Evolutionary conservation across 1,140 invertebrate species (phyloP).

Genomic region (Drosophila littoralis): DNA sequence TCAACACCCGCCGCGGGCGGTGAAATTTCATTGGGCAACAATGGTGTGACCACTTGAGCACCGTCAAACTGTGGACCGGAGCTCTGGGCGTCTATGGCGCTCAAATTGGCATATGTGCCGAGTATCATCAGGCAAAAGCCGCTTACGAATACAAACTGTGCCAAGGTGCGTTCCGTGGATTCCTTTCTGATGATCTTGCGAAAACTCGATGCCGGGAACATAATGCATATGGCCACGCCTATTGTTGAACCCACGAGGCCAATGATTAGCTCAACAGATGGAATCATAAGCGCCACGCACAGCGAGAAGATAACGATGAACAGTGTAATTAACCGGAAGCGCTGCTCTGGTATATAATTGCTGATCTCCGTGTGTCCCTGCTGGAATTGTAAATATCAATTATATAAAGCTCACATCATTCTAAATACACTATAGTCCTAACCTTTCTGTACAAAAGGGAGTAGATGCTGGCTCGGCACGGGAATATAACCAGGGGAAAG

Average conservation of each 20-base stretch:
- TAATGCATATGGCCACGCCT: slow-evolving; percentile 96
- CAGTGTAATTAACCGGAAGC: slow-evolving; percentile 92
- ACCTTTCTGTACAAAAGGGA: slow-evolving; percentile 95
- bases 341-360: slow-evolving; percentile 89
- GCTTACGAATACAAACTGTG: slow-evolving; percentile 90
- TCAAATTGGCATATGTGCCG: slow-evolving; percentile 94
- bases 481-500: slow-evolving; percentile 98
- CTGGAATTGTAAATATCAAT: slow-evolving; percentile 13
- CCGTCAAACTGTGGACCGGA: slow-evolving; percentile 76
- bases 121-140: slow-evolving; percentile 93
- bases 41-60: slow-evolving; percentile 61
- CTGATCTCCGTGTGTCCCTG: slow-evolving; percentile 83
- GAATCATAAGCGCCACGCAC: slow-evolving; percentile 90
- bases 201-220: slow-evolving; percentile 94
- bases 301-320: slow-evolving; percentile 91
- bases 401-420: neutral
- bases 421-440: slow-evolving; percentile 52
- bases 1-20: slow-evolving; percentile 54
- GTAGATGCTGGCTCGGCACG: slow-evolving; percentile 96
- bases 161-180: slow-evolving; percentile 89
- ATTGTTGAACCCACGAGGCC: slow-evolving; percentile 97
- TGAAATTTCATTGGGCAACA: slow-evolving; percentile 54
- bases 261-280: slow-evolving; percentile 96
- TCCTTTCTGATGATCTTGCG: slow-evolving; percentile 89
- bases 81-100: slow-evolving; percentile 88